Evolutionary conservation across 2,113 vertebrate genomes (phyloP).

Genomic region (Crotalus horridus): DNA sequence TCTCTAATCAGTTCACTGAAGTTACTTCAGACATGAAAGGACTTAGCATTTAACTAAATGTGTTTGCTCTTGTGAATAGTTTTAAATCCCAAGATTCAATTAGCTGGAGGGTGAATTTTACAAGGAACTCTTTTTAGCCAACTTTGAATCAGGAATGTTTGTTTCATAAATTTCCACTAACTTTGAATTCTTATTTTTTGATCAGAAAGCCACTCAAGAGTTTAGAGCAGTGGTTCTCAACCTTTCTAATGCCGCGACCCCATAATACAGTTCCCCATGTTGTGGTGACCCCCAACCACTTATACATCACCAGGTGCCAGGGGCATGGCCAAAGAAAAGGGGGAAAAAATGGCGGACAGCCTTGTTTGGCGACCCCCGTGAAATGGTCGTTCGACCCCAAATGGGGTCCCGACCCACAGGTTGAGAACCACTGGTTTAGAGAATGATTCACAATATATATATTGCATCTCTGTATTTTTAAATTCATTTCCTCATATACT

Average conservation of each 20-base stretch:
- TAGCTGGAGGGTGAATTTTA: background rate
- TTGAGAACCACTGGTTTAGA: background rate
- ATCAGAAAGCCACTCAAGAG: background rate
- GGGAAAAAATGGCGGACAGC: too few relatives aligned
- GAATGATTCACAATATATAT: background rate
- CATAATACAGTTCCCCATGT: too few relatives aligned
- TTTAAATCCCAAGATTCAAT: background rate
- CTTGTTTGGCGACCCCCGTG: too few relatives aligned
- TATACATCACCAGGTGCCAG: too few relatives aligned
- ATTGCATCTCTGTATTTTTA: background rate
- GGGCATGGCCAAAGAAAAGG: too few relatives aligned
- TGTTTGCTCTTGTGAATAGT: background rate
- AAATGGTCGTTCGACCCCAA: too few relatives aligned
- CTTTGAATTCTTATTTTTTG: background rate
- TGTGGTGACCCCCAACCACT: too few relatives aligned
- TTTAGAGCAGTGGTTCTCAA: background rate
- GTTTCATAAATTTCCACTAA: background rate
- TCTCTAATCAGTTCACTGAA: background rate
- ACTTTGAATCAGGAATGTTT: background rate
- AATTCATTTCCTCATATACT: background rate
- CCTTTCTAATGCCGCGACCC: too few relatives aligned
- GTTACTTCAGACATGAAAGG: background rate
- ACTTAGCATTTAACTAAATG: background rate
- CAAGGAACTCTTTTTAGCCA: background rate
- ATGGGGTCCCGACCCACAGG: too few relatives aligned